These are phyloP conservation scores for Nymphalis c-album DNA, from an alignment of 2,888 invertebrate species.

Conservation along the genomic window DNA sequence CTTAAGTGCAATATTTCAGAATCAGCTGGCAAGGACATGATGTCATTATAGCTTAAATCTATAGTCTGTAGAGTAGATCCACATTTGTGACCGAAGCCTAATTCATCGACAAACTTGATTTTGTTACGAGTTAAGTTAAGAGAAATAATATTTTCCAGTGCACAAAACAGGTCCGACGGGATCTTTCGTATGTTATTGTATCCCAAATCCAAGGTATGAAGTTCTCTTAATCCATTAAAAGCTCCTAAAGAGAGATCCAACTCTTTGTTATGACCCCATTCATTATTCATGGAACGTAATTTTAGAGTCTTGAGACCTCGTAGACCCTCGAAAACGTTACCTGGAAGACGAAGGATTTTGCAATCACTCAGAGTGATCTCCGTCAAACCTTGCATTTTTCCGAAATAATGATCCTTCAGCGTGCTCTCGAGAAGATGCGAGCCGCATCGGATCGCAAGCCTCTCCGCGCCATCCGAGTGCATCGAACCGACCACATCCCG, in stretches of 20 bases:
- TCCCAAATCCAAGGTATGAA: slow-evolving; percentile 88
- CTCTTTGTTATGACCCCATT: slow-evolving; percentile 87
- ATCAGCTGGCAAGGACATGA: slow-evolving; percentile 87
- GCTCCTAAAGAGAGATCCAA: slow-evolving; percentile 87
- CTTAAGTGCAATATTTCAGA: slow-evolving; percentile 89
- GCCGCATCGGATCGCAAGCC: slow-evolving; percentile 88
- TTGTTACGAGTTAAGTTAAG: slow-evolving; percentile 93
- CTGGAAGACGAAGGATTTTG: slow-evolving; percentile 88
- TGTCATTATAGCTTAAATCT: slow-evolving; percentile 90
- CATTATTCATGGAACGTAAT: slow-evolving; percentile 89
- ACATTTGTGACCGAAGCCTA: slow-evolving; percentile 84
- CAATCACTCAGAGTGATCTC: slow-evolving; percentile 89
- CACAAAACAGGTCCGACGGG: slow-evolving; percentile 90
- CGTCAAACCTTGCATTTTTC: slow-evolving; percentile 87
- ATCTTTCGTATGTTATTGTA: slow-evolving; percentile 90
- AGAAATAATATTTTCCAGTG: slow-evolving; percentile 88
- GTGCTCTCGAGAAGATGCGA: slow-evolving; percentile 84
- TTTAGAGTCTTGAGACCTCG: slow-evolving; percentile 89
- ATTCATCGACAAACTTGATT: slow-evolving; percentile 87
- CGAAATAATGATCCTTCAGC: slow-evolving; percentile 86
- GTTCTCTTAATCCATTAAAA: slow-evolving; percentile 88
- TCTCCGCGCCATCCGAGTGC: slow-evolving; percentile 87
- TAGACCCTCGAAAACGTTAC: slow-evolving; percentile 90
- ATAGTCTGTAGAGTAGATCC: slow-evolving; percentile 88
- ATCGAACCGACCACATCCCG: slow-evolving; percentile 84